Base-by-base conservation (phyloP, 2,797 vertebrate species). In the Netta rufina region DNA sequence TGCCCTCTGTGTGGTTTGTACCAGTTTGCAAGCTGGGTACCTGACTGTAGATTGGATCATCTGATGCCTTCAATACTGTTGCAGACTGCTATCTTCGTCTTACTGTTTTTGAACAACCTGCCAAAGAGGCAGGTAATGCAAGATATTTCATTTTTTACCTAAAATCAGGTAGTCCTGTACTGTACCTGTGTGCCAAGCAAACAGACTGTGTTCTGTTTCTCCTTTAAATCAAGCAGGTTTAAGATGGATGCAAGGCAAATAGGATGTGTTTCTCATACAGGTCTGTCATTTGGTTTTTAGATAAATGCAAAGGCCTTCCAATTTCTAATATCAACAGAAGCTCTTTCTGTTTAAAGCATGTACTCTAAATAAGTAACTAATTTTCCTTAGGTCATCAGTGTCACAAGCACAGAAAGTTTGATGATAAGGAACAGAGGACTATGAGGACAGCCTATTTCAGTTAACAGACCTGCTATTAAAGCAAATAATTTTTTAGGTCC, bases 21-120 rank as follows among this genome's bases (percentile, higher is more conserved):
- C 6, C 1, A 6, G 20, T 73, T 77, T 54, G 20, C 10, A 30
- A n/a, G 15, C 4, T 8, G 3, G 11, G 15, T 41, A 38, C 2
- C 2, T 3, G 2, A 28, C 10, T n/a, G 11, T 5, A 11, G 1
- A 0, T 12, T 67, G 14, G 19, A 64, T 56, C 38, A 64, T 60
- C 43, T 82, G 16, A 33, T 49, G 47, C 16, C 8, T 75, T 54
- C 33, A 33, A 30, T 36, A 78, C 45, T 47, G 10, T 8, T 56
- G 8, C 6, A 87, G 16, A 19, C 14, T 30, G 5, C 49, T 58
- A 28, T 13, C 30, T 70, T 60, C 56, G 9, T 47, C 79, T 45
- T 28, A 15, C 3, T 30, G 9, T 7, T 79, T 60, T n/a, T 17
- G 45, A 4, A 4, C 5, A 56, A 8, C 36, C 60, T 33, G 11